Evolutionary conservation across 2,888 invertebrate species (phyloP), one percentile per base, ranked within the genome.

Genomic region (Spodoptera picta): DNA sequence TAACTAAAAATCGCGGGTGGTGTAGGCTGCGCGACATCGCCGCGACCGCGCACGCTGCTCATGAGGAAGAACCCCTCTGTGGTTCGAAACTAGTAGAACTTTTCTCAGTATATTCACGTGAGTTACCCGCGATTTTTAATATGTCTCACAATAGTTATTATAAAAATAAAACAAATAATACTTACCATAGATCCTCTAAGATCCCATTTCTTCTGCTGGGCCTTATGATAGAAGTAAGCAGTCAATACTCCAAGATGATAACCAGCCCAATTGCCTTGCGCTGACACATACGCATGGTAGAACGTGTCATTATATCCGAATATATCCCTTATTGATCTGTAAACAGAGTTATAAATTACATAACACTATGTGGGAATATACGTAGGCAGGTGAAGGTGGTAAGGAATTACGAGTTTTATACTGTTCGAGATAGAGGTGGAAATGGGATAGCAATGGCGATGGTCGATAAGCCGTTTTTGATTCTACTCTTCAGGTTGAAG

Each of bases 181-280:
- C 90, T 90, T 75, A 94, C 94, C 66, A 89, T 69, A 68, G 93
- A 93, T 11, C 90, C 90, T 5, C 89, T 80, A 7, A 94, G 73
- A 60, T 92, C 84, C 94, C 94, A 94, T 62, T 94, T 94, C 60
- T 90, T 88, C 44, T 84, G 83, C 77, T 93, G 92, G 1, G 94
- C 93, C 63, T 85, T 88, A 45, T 92, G 92, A 69, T 94, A 94
- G 79, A 94, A 92, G 84, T 94, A 94, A 0, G 94, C 94, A 0
- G 93, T 93, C 14, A 94, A 80, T 0, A 94, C 94, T 14, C 94
- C 94, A 0, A 94, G 86, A 61, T 94, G 94, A 76, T 94, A 94
- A 0, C 94, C 94, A 3, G 94, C 92, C 94, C 94, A 94, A 82
- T 94, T 94, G 36, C 93, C 94, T 65, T 94, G 94, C 3, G 94